Conservation (phyloP, 2,113 vertebrate genomes). For the Aptenodytes forsteri region DNA sequence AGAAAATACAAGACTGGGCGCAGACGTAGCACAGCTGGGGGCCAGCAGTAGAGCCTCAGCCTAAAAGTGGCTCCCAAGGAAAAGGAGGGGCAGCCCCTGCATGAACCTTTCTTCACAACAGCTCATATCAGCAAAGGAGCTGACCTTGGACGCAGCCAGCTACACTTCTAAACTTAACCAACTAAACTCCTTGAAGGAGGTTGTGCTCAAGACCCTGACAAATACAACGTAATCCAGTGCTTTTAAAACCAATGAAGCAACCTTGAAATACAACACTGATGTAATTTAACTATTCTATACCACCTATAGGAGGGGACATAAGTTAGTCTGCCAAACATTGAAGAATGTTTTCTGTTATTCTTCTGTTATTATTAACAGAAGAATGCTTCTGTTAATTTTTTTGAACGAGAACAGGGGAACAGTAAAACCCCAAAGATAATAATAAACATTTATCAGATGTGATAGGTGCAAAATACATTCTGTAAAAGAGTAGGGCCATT, state of each 20-base stretch:
- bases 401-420: background rate
- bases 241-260: background rate
- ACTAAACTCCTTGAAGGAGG: background rate
- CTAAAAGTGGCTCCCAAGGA: background rate
- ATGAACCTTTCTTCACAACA: background rate
- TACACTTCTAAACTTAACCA: too few species aligned
- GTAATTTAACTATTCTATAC: background rate
- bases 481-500: background rate
- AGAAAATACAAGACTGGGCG: fast-evolving
- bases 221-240: background rate
- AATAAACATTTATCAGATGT: background rate
- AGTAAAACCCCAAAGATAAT: background rate
- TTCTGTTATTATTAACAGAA: too few species aligned
- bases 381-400: background rate
- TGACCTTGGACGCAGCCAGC: background rate
- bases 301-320: background rate
- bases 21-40: background rate
- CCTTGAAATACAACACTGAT: background rate
- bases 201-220: background rate
- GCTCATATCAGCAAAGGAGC: background rate
- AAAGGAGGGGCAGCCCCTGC: background rate
- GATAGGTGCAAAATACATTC: background rate
- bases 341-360: background rate
- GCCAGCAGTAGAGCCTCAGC: background rate
- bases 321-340: background rate